Base-by-base conservation (phyloP, 2,888 invertebrate species). In the Drosophila borborema region DNA sequence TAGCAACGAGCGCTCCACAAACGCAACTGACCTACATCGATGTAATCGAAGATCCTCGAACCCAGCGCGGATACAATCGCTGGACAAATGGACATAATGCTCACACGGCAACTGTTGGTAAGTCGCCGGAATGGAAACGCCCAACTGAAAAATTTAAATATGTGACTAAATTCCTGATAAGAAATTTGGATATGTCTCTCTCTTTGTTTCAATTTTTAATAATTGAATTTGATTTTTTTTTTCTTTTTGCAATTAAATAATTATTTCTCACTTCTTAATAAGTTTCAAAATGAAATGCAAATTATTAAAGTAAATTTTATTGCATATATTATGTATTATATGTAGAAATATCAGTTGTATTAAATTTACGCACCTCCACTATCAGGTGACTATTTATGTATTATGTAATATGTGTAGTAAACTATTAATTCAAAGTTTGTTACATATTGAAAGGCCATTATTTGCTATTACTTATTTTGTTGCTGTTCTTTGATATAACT, bases 81-180 rank as follows among this genome's bases (percentile, higher is more conserved):
- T 70, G 55, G 79, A 38, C 38, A 34, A 80, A 76, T n/a, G 43
- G 10, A 9, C 60, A 72, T 1, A 80, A 43, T 48, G 77, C 77
- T n/a, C 77, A 77, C 45, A 48, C 67, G 9, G 80, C 77, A 8
- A 76, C 77, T 23, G 6, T 77, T 16, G 36, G 10, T 51, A 43
- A 68, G 31, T 45, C 5, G 43, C 10, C 18, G 16, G 2, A 28
- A 10, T 23, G 38, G 7, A 12, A 23, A 36, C 41, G 40, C 55
- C 40, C 28, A n/a, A 36, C 10, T 0, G 6, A 51, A 36, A 28
- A 41, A 34, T 20, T 31, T 23, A 16, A 43, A 43, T 31, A 48
- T 23, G 20, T 4, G 23, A 20, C 28, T 31, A 16, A 65, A 34
- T 58, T 36, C 14, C 36, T n/a, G 67, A 69, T 69, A 69, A 68